Percentiles rank a stretch among this genome's conserved stretches.
Conservation (phyloP, 2,888 invertebrate genomes). For the Capitulum mitella region DNA sequence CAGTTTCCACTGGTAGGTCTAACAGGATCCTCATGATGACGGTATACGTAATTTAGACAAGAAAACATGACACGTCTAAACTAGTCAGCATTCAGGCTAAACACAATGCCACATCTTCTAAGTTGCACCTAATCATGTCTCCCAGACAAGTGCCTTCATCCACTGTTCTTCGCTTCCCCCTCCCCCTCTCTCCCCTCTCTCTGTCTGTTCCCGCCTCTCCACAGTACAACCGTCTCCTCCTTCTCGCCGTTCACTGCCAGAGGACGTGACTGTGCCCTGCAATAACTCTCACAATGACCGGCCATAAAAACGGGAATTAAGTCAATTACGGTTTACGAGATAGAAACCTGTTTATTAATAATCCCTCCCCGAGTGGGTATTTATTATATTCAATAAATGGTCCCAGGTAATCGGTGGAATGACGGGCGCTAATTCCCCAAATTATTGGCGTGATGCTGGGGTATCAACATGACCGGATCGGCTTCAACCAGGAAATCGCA, state of each 20-base stretch:
- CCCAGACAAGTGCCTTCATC: too few relatives aligned
- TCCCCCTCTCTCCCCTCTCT: not conserved
- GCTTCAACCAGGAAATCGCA: not conserved
- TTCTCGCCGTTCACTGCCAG: not conserved
- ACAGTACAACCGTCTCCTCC: not conserved
- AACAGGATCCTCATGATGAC: not conserved
- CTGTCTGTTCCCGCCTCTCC: not conserved
- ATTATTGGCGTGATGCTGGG: not conserved
- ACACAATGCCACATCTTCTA: not conserved
- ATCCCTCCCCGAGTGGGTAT: not conserved
- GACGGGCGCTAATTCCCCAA: not conserved
- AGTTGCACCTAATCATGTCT: not conserved
- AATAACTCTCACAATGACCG: not conserved
- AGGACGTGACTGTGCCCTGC: not conserved
- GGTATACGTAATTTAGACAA: not conserved
- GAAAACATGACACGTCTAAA: not conserved
- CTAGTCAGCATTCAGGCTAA: not conserved
- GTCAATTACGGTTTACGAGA: conserved; percentile 8
- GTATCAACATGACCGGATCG: not conserved
- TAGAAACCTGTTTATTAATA: conserved; percentile 20
- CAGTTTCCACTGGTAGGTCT: too few relatives aligned
- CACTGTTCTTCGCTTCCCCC: too few relatives aligned
- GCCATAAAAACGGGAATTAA: conserved; percentile 8
- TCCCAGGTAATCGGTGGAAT: too few relatives aligned
- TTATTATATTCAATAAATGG: conserved; percentile 15